Evolutionary conservation across 2,113 vertebrate species (phyloP), one percentile per base, ranked within the genome.

Genomic region (Stomatorhinus ivindoensis): DNA sequence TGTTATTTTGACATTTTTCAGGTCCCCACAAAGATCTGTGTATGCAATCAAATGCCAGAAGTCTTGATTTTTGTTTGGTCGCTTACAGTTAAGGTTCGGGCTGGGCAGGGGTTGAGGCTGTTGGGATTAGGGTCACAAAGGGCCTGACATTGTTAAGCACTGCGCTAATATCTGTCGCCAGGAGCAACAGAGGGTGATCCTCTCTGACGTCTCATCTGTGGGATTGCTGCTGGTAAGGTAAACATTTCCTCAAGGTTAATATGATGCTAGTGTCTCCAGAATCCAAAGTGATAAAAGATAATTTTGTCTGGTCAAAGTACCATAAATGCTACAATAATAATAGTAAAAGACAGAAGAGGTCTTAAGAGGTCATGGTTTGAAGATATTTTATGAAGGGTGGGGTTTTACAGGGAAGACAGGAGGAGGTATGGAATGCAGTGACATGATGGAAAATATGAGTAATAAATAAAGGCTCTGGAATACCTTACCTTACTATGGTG

Each of bases 121-220:
- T 53, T 19, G 13, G 13, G 50, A 13, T 51, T 51, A 15, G 13
- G 50, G 51, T 19, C 89, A 89, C 35, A 86, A 55, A 84, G 89
- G 88, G 90, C 61, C 55, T 87, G n/a, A 17, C 19, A 92, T 90
- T 90, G 88, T 86, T 89, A 87, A 86, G 65, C 42, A 44, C 88
- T 93, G 93, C 93, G 89, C 87, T 94, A 88, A 93, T 88, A 47
- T 42, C 27, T 42, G 19, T 50, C 15, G 69, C 85, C 51, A 82
- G n/a, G 19, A 82, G 24, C 80, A 91, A 87, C 65, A 21, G 89
- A 61, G 86, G 47, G 47, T 80, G 9, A 61, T 61, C 24, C 2
- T 51, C 48, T 39, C 17, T 35, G 17, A 86, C 17, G 3, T 51
- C 21, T 21, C 85, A 55, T n/a, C 44, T 27, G 48, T 87, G 50